These are phyloP conservation scores for Naja naja DNA, from an alignment of 2,113 vertebrate species.

Conservation along the genomic window DNA sequence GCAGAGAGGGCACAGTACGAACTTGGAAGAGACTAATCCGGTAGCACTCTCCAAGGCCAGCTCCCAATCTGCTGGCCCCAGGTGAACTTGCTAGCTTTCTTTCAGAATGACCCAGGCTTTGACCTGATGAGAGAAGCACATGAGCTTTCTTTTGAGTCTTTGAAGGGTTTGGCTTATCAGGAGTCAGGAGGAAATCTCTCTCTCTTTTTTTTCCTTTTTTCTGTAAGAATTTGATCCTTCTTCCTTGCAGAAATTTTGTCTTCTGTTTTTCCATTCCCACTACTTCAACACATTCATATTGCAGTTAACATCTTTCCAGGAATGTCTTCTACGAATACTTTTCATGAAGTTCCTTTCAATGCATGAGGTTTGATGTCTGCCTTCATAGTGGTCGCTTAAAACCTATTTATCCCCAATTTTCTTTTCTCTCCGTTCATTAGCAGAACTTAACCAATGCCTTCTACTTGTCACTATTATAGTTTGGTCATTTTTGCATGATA, in stretches of 20 bases:
- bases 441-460: background rate
- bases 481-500: slow-evolving; percentile 9
- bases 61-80: background rate
- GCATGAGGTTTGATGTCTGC: background rate
- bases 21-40: background rate
- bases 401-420: background rate
- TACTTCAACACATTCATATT: background rate
- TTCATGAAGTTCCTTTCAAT: background rate
- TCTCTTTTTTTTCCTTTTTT: too few relatives aligned
- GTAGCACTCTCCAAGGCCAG: background rate
- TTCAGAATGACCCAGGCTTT: background rate
- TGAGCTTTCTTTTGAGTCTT: background rate
- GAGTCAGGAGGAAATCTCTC: background rate
- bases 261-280: background rate
- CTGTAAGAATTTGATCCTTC: background rate
- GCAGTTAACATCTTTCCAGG: background rate
- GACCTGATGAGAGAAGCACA: background rate
- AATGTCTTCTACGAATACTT: background rate
- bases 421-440: slow-evolving; percentile 9
- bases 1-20: background rate
- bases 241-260: background rate
- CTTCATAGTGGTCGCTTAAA: background rate
- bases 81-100: background rate
- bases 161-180: background rate
- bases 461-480: background rate